Base-by-base conservation (phyloP, 1,140 invertebrate species). In the Mamestra configurata region DNA sequence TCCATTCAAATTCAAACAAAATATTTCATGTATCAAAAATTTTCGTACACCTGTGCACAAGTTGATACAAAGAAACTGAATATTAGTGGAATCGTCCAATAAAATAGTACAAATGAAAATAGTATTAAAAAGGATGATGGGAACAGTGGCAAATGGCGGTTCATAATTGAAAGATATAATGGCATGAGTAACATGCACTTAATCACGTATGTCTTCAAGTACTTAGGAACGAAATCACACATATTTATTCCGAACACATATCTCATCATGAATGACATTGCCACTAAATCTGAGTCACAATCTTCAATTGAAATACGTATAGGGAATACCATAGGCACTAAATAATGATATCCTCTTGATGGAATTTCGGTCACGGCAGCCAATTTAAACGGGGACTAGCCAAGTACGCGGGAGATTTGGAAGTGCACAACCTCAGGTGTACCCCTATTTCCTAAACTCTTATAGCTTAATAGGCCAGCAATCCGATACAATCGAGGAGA, bases 171-270 rank as follows among this genome's bases (percentile, higher is more conserved):
- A 31, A 31, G 24, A n/a, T 13, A 59, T 59, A 59, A 59, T 27
- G 4, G 66, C n/a, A 70, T 70, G 4, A 27, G 37, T 46, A 70
- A 70, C 20, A 70, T 46, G 20, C 40, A 70, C 43, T 35, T 70
- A 70, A 46, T 46, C 66, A 70, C 24, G 31, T 66, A 51, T 11
- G 3, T 76, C 46, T 76, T 43, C 66, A 75, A 75, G 27, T 64
- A 40, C 22, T 59, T 59, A 59, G 61, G 0, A 13, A 40, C 18
- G n/a, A 66, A 66, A 66, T 46, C 66, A 27, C 22, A 49, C 22
- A 70, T 70, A 46, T 49, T 46, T 49, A 70, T 70, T 70, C 66
- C 66, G 13, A 70, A 24, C 66, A n/a, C 66, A 46, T 37, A 70
- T 24, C 24, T 22, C 13, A 70, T 49, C 40, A 70, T 64, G 59